Percentiles rank a stretch among this genome's conserved stretches.
Conservation (phyloP, 2,797 vertebrate species). For the Gallinago nigripennis region DNA sequence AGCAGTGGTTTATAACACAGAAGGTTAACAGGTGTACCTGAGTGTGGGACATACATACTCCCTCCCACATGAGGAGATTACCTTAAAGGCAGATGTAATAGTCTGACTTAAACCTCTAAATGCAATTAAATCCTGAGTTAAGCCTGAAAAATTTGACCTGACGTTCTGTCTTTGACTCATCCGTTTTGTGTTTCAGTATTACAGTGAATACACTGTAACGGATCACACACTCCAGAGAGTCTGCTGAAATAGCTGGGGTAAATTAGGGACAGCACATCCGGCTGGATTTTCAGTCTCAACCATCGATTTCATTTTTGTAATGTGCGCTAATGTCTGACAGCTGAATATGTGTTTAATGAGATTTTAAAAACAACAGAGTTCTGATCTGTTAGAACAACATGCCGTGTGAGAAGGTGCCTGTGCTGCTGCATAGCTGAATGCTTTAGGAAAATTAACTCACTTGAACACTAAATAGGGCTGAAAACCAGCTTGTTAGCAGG, state of each 20-base stretch:
- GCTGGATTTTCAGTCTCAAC: neutral
- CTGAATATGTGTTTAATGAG: slow-evolving; percentile 25
- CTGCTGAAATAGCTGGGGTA: neutral
- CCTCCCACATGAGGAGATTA: neutral
- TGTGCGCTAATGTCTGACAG: neutral
- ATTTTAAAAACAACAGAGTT: neutral
- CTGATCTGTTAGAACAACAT: neutral
- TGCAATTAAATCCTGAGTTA: slow-evolving; percentile 59
- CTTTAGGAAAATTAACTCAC: neutral
- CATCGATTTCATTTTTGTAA: neutral
- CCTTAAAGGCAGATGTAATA: neutral
- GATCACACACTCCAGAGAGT: neutral
- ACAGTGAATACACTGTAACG: fast-evolving
- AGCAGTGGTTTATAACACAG: neutral
- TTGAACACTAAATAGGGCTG: neutral
- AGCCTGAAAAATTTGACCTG: slow-evolving; percentile 39
- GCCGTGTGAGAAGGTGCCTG: neutral
- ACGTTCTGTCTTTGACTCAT: slow-evolving; percentile 25
- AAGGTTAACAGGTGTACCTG: neutral
- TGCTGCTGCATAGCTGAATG: neutral
- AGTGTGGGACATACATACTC: neutral
- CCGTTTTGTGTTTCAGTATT: neutral
- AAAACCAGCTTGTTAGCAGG: neutral
- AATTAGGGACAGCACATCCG: neutral
- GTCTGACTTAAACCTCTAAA: slow-evolving; percentile 46